Percentiles rank a stretch among this genome's conserved stretches.
These are phyloP conservation scores for Limonius californicus DNA, from an alignment of 1,140 invertebrate species.

Conservation along the genomic window DNA sequence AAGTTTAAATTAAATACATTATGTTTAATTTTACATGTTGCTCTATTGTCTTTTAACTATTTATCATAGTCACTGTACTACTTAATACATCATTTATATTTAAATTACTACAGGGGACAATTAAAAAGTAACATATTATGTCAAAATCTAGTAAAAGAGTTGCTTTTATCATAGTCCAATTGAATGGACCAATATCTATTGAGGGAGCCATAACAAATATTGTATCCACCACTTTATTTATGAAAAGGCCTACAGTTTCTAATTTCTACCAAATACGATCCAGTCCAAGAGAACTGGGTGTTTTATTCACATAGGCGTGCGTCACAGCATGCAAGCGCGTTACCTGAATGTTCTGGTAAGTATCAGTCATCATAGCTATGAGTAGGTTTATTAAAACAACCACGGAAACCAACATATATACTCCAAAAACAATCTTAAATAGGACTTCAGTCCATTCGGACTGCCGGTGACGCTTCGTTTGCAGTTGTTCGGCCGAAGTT, in stretches of 20 bases:
- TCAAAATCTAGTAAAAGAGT: too few relatives aligned
- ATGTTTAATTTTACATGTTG: too few relatives aligned
- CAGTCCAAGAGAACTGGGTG: constrained; percentile 45
- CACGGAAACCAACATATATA: constrained; percentile 98
- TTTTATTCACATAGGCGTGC: constrained; percentile 13
- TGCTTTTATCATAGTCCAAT: too few relatives aligned
- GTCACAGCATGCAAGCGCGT: constrained; percentile 24
- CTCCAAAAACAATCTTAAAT: constrained; percentile 79
- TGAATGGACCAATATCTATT: too few relatives aligned
- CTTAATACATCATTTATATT: too few relatives aligned
- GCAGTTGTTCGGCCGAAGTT: constrained; percentile 80
- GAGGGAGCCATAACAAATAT: neutral
- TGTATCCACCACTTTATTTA: constrained; percentile 2
- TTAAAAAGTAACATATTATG: too few relatives aligned
- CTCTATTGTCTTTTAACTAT: too few relatives aligned
- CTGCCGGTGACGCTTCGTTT: constrained; percentile 55
- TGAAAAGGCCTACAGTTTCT: neutral
- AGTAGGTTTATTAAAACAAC: constrained; percentile 98
- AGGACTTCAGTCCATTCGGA: constrained; percentile 72
- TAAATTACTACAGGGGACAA: too few relatives aligned
- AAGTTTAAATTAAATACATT: too few relatives aligned
- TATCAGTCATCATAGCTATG: constrained; percentile 99
- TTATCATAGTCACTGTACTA: too few relatives aligned
- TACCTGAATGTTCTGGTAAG: constrained; percentile 97
- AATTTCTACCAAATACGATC: constrained; percentile 31